These are phyloP conservation scores for Theropithecus gelada DNA, from an alignment of 2,113 vertebrate genomes.

Conservation along the genomic window DNA sequence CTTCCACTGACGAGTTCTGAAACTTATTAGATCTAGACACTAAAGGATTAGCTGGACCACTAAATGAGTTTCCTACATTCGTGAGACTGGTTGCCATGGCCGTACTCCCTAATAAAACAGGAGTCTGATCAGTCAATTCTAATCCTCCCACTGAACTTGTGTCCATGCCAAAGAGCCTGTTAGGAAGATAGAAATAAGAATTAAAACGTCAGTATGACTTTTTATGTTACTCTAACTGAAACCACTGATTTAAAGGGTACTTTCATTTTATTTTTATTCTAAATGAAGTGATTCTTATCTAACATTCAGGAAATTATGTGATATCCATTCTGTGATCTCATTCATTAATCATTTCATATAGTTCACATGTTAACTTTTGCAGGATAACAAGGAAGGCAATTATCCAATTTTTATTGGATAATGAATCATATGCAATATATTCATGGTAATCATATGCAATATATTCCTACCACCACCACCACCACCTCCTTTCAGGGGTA, in stretches of 20 bases:
- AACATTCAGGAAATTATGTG: background rate
- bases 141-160: constrained; percentile 86
- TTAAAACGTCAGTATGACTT: constrained; percentile 64
- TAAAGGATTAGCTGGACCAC: constrained; percentile 84
- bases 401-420: background rate
- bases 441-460: background rate
- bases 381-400: background rate
- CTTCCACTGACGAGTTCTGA: constrained; percentile 85
- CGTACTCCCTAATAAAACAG: constrained; percentile 85
- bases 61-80: constrained; percentile 88
- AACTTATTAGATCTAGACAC: constrained; percentile 86
- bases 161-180: constrained; percentile 90
- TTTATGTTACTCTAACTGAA: background rate
- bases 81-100: constrained; percentile 92
- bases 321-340: background rate
- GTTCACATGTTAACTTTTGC: background rate
- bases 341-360: background rate
- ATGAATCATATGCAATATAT: background rate
- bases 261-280: constrained; percentile 41
- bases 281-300: background rate
- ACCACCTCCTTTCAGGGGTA: background rate
- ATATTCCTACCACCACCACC: background rate
- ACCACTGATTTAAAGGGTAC: background rate
- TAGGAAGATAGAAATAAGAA: constrained; percentile 73
- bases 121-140: constrained; percentile 85